Conservation (phyloP, 2,113 vertebrate species). For the Actinemys pallida region DNA sequence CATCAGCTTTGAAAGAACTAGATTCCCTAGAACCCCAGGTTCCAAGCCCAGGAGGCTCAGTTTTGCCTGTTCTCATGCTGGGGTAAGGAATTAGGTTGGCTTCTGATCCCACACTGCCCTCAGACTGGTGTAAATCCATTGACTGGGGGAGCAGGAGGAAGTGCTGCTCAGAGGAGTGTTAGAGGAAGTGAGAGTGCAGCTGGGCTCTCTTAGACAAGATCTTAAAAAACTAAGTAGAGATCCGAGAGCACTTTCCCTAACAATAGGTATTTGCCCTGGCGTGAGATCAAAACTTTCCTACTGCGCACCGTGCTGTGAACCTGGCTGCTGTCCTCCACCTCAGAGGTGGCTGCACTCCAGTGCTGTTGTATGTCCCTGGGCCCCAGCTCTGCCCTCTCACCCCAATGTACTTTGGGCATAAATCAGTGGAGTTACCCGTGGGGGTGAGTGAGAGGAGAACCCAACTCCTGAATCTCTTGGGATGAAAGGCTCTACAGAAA, state of each 20-base stretch:
- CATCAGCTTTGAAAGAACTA: background rate
- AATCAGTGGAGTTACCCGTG: rapidly evolving
- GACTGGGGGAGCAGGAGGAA: too few relatives aligned
- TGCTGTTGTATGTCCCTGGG: background rate
- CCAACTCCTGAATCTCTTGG: rapidly evolving
- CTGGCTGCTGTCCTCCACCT: background rate
- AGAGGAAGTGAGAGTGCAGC: rapidly evolving
- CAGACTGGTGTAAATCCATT: rapidly evolving
- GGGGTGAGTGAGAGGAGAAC: rapidly evolving
- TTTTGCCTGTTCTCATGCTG: background rate
- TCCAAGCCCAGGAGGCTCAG: background rate
- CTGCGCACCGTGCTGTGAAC: background rate
- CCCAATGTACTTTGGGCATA: background rate
- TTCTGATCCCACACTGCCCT: rapidly evolving
- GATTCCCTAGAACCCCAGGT: background rate
- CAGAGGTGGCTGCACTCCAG: background rate
- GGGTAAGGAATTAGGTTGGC: rapidly evolving
- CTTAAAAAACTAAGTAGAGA: background rate
- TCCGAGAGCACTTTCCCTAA: background rate
- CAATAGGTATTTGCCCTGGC: background rate
- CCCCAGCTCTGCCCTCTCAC: background rate
- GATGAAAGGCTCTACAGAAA: rapidly evolving
- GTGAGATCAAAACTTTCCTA: background rate
- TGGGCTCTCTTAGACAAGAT: rapidly evolving
- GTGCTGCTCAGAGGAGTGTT: rapidly evolving